Percentiles rank a stretch among this genome's conserved stretches.
These are phyloP conservation scores for Hanleya hanleyi DNA, from an alignment of 2,888 invertebrate species.

Conservation along the genomic window DNA sequence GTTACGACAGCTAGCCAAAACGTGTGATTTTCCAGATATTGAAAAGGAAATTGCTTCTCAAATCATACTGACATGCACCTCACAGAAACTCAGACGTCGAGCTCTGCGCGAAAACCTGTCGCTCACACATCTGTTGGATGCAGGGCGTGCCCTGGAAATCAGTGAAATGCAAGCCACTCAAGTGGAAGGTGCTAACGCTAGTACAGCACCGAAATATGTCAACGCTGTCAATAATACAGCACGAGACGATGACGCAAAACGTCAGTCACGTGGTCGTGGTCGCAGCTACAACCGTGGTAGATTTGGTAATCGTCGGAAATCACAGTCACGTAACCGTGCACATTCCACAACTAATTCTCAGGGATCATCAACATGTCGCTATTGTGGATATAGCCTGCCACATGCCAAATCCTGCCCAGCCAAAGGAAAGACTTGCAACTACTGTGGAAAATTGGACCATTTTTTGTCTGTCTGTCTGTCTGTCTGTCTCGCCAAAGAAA, in stretches of 20 bases:
- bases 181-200: background rate
- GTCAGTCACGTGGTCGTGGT: background rate
- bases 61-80: background rate
- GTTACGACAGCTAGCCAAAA: conserved; percentile 8
- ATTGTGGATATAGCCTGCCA: background rate
- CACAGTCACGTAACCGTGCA: background rate
- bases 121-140: background rate
- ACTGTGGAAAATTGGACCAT: too few species aligned
- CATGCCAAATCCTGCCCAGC: too few species aligned
- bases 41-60: conserved; percentile 10
- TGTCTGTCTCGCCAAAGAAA: background rate
- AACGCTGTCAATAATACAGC: background rate
- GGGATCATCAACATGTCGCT: background rate
- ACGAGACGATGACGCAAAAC: background rate
- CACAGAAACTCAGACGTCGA: conserved; percentile 2
- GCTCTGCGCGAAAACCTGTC: background rate
- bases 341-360: background rate
- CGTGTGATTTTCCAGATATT: conserved; percentile 14
- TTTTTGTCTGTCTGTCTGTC: background rate
- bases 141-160: background rate
- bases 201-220: background rate
- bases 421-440: background rate
- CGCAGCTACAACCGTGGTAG: background rate
- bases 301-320: background rate
- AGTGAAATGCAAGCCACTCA: background rate